Evolutionary conservation across 1,140 invertebrate genomes (phyloP).

Genomic region (Panonychus citri): DNA sequence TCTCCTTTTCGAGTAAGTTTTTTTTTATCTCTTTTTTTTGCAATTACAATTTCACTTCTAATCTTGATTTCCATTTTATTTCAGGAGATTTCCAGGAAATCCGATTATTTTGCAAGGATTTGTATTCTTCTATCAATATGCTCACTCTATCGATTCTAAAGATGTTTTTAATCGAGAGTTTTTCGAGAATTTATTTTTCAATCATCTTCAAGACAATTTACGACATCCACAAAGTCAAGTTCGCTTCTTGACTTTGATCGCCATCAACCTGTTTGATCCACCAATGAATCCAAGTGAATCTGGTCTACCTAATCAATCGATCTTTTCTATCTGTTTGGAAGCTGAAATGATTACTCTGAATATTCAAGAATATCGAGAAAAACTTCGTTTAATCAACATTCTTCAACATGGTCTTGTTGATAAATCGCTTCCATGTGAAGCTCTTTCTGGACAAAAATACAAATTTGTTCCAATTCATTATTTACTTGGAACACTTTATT

Average conservation of each 20-base stretch:
- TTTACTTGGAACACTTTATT: constrained; percentile 51
- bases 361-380: constrained; percentile 50
- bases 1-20: background rate
- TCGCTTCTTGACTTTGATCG: constrained; percentile 38
- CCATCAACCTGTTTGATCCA: constrained; percentile 41
- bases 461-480: constrained; percentile 37
- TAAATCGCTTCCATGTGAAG: constrained; percentile 14
- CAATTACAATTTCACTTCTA: no score
- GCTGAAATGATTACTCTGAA: constrained; percentile 39
- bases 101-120: background rate
- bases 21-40: background rate
- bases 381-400: constrained; percentile 43
- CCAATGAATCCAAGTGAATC: constrained; percentile 19
- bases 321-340: constrained; percentile 40
- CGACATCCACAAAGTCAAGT: constrained; percentile 23
- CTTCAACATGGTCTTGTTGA: constrained; percentile 29
- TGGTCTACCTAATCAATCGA: constrained; percentile 12
- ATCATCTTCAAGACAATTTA: constrained; percentile 5
- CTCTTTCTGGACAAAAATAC: background rate
- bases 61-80: background rate
- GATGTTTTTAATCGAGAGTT: background rate
- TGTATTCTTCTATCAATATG: background rate
- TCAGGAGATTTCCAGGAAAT: background rate
- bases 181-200: background rate
- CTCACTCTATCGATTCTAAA: background rate